Evolutionary conservation across 2,888 invertebrate genomes (phyloP).

Genomic region (Ernsta delagoae): DNA sequence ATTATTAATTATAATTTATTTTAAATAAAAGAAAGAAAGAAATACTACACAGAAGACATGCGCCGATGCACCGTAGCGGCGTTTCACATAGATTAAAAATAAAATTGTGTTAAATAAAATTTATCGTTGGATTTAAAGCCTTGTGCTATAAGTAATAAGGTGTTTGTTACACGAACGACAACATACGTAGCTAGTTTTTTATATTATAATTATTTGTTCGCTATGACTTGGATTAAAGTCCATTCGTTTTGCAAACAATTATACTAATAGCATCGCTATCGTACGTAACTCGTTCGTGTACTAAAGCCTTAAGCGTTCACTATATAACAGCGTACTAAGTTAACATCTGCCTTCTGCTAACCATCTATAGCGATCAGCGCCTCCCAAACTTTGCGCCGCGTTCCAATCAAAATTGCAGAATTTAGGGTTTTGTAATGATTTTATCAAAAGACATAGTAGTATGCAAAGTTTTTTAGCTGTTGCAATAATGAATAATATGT

Average conservation of each 20-base stretch:
- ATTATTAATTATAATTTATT: conserved; percentile 11
- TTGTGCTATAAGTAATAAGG: conserved; percentile 44
- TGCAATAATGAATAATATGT: too few relatives aligned
- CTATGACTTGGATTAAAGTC: too few relatives aligned
- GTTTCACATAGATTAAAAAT: conserved; percentile 15
- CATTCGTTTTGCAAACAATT: too few relatives aligned
- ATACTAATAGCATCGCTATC: too few relatives aligned
- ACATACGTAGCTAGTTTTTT: not conserved
- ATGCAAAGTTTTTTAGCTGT: too few relatives aligned
- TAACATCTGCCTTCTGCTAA: conserved; percentile 1
- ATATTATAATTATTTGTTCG: too few relatives aligned
- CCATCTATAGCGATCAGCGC: not conserved
- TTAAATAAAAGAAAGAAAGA: conserved; percentile 11
- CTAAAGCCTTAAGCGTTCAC: not conserved
- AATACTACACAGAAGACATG: conserved; percentile 28
- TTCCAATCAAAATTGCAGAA: too few relatives aligned
- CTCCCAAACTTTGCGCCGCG: not conserved
- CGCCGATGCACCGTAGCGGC: conserved; percentile 17
- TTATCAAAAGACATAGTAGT: too few relatives aligned
- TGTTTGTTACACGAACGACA: conserved; percentile 20
- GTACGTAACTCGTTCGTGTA: not conserved
- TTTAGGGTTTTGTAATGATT: too few relatives aligned
- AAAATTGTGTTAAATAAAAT: conserved; percentile 32
- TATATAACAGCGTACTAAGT: conserved; percentile 1
- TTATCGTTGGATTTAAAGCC: conserved; percentile 39